Base-by-base conservation (phyloP, 2,888 invertebrate genomes). In the Leptopilina drosophilae region DNA sequence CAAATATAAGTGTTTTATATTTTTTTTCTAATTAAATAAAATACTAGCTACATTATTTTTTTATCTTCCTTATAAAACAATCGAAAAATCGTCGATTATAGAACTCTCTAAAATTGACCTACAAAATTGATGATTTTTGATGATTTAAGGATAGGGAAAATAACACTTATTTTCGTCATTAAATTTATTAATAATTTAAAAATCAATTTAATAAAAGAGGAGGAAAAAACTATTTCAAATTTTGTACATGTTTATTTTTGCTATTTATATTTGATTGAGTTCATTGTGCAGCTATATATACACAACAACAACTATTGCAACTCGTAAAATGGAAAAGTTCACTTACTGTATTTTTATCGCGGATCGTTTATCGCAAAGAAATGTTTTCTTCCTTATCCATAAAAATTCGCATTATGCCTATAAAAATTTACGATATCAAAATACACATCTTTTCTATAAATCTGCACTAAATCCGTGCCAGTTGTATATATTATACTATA, bases 341-440 rank as follows among this genome's bases (percentile, higher is more conserved):
- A 26, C 56, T 73, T 56, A 73, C 14, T 26, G 73, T 73, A 73
- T 56, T 73, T 69, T 73, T 56, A 73, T 73, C 14, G 73, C 11
- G 40, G 15, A 66, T 73, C 53, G 69, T 69, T 69, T 53, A 20
- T 69, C 53, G 20, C 33, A 8, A 33, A 40, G 40, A 42, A 66
- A 66, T 33, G 73, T 73, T 73, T 56, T 26, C 53, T 73, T 73
- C 33, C 26, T 56, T 73, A 53, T 26, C 56, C 33, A 69, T 69
- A 69, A 69, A 73, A 33, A 73, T 73, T 73, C 73, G 14, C 73
- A 73, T 73, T 56, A 53, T 73, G 53, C 73, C 53, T 33, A 56
- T 73, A 73, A 73, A 73, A 73, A 73, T 73, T 56, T 73, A 73
- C 53, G 73, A 9, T 53, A 56, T 12, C 73, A n/a, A 62, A 62